Percentiles rank a stretch among this genome's conserved stretches.
Conservation (phyloP, 2,113 vertebrate species). For the Aspiorhynchus laticeps region DNA sequence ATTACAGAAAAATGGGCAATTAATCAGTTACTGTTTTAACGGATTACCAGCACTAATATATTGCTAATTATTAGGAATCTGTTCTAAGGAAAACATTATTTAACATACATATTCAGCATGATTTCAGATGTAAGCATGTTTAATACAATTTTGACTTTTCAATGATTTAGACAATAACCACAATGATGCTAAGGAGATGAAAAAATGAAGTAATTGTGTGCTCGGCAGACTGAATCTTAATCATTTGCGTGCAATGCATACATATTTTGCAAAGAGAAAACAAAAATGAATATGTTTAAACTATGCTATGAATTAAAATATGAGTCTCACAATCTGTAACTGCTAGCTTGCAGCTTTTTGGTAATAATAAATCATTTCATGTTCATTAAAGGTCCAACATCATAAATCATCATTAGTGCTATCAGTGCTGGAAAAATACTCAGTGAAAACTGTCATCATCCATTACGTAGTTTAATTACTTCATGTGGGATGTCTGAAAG, state of each 20-base stretch:
- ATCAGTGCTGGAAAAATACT: constrained; percentile 67
- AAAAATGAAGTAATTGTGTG: constrained; percentile 2
- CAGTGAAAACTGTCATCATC: constrained; percentile 65
- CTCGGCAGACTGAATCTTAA: not conserved
- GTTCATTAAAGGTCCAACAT: constrained; percentile 55
- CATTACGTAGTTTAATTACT: constrained; percentile 62
- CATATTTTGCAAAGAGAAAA: not conserved
- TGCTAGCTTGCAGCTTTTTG: constrained; percentile 59
- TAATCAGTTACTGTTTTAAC: too few species aligned
- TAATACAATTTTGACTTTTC: not conserved
- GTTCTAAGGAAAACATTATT: not conserved
- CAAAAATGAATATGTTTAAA: constrained; percentile 12
- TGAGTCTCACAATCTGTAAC: constrained; percentile 62
- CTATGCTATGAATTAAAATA: constrained; percentile 57
- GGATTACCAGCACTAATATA: not conserved
- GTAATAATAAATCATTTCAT: constrained; percentile 63
- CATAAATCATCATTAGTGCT: constrained; percentile 68
- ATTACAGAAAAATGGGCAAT: too few species aligned
- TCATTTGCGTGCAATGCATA: not conserved
- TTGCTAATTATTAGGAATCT: not conserved
- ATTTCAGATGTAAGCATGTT: not conserved
- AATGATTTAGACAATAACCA: not conserved
- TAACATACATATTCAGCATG: not conserved
- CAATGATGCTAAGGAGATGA: not conserved
- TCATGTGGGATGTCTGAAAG: constrained; percentile 15